Conservation (phyloP, 2,113 vertebrate genomes). For the Astur gentilis region DNA sequence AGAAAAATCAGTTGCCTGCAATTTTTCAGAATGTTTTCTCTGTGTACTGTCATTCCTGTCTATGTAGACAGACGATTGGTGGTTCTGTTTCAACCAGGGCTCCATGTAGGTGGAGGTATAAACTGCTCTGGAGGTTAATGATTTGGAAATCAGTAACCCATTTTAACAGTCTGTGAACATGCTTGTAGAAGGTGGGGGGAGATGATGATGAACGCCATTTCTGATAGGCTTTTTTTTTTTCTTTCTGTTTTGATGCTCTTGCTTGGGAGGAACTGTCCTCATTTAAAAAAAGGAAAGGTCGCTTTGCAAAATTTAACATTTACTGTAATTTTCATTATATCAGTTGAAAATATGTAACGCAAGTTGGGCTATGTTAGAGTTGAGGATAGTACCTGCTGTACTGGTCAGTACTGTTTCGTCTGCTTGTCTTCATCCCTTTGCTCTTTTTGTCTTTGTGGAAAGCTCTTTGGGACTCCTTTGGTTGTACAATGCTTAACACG, state of each 20-base stretch:
- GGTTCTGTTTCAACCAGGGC: not conserved
- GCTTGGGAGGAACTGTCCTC: not conserved
- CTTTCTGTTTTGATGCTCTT: not conserved
- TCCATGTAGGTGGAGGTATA: rapidly evolving
- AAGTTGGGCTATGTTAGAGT: not conserved
- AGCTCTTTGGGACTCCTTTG: not conserved
- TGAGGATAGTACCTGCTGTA: not conserved
- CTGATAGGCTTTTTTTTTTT: no score
- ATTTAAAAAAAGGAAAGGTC: not conserved
- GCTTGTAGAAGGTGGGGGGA: not conserved
- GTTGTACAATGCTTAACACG: not conserved
- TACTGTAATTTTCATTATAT: not conserved
- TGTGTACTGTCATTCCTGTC: not conserved
- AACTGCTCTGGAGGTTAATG: not conserved
- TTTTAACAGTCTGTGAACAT: not conserved
- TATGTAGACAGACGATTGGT: rapidly evolving
- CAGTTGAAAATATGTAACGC: not conserved
- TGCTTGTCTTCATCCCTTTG: not conserved
- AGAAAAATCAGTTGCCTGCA: not conserved
- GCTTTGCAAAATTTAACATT: not conserved
- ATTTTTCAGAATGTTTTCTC: not conserved
- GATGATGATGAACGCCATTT: not conserved
- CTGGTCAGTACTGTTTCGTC: not conserved
- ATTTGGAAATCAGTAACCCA: not conserved
- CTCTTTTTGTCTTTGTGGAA: not conserved